Percentiles rank a stretch among this genome's conserved stretches.
phyloP scores from a whole-genome alignment of 2,888 invertebrate species.

The Pheosia gnoma region DNA sequence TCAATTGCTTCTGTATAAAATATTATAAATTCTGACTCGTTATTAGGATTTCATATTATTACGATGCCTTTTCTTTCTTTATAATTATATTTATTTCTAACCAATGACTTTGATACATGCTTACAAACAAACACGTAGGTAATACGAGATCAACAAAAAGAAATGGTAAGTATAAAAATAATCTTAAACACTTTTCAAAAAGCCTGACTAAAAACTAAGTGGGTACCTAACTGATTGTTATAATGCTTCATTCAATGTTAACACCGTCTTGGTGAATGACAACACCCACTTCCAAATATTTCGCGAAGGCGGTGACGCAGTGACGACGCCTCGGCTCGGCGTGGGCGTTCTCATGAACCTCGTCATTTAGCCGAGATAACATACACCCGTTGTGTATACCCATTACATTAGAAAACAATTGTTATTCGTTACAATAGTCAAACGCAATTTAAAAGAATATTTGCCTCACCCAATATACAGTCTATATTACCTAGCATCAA shows the following conservation, averaged over 20 bases:
- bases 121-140: too few species aligned
- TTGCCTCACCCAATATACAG: too few species aligned
- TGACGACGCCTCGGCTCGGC: conserved; percentile 23
- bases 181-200: neutral
- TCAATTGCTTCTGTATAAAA: too few species aligned
- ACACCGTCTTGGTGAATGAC: conserved; percentile 24
- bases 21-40: too few species aligned
- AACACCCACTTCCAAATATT: conserved; percentile 23
- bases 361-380: neutral
- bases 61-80: too few species aligned
- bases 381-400: neutral
- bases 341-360: conserved; percentile 15
- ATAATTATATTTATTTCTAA: too few species aligned
- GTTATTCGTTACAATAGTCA: neutral
- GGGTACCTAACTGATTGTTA: neutral
- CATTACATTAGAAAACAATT: neutral
- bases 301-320: conserved; percentile 18
- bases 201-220: neutral
- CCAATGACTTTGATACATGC: too few species aligned
- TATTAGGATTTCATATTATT: too few species aligned
- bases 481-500: too few species aligned
- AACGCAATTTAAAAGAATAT: neutral
- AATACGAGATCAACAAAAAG: too few species aligned
- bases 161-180: neutral
- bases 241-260: neutral